These are phyloP conservation scores for Cotesia chilonis DNA, from an alignment of 1,140 invertebrate genomes.

Conservation along the genomic window DNA sequence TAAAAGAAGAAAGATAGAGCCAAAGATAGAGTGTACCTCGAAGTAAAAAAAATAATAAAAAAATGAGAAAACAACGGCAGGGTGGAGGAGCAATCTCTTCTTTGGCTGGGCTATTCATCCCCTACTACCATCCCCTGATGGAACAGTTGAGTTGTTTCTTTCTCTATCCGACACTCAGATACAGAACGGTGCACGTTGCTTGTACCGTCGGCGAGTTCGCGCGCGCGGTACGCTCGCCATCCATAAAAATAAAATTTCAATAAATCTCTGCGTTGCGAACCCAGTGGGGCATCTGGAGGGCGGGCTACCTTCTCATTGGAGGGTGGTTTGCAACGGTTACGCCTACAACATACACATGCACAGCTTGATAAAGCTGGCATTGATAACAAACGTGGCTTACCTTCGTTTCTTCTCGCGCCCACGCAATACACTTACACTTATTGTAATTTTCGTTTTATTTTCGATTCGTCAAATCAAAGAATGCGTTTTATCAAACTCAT, in stretches of 20 bases:
- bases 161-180: constrained; percentile 28
- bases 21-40: constrained; percentile 25
- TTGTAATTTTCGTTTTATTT: not conserved
- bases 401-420: no score
- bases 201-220: constrained; percentile 39
- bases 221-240: constrained; percentile 52
- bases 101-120: constrained; percentile 31
- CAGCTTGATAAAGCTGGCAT: not conserved
- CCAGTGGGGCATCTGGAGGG: constrained; percentile 56
- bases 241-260: constrained; percentile 69
- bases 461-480: no score
- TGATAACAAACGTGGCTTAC: not conserved
- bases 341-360: constrained; percentile 53
- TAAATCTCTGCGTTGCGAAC: constrained; percentile 60
- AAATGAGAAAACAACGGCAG: constrained; percentile 28
- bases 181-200: constrained; percentile 43
- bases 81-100: constrained; percentile 40
- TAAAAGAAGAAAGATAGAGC: constrained; percentile 45
- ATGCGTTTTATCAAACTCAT: no score
- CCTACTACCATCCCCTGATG: constrained; percentile 19
- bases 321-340: constrained; percentile 49
- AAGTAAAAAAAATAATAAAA: constrained; percentile 17
- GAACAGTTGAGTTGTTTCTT: not conserved
- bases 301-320: constrained; percentile 59
- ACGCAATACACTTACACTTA: no score